Conservation (phyloP, 2,797 vertebrate species). For the Mus minutoides region DNA sequence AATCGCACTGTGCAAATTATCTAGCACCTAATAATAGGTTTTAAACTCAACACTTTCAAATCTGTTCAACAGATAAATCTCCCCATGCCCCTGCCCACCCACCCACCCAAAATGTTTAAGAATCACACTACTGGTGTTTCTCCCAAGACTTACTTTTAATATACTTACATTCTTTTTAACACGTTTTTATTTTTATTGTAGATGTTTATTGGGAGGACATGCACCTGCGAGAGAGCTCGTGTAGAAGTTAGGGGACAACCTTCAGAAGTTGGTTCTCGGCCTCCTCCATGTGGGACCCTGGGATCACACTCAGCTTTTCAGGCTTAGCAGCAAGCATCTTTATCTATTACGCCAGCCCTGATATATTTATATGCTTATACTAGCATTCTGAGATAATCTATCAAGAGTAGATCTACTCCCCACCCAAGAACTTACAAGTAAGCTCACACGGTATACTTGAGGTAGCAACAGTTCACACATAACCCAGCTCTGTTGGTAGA, state of each 20-base stretch:
- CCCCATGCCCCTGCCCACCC: neutral
- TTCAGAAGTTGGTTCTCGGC: neutral
- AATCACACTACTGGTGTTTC: neutral
- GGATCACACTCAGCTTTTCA: neutral
- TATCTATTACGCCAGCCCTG: neutral
- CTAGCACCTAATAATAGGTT: slow-evolving; percentile 19
- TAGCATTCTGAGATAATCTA: neutral
- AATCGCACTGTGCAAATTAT: slow-evolving; percentile 49
- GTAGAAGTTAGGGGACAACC: neutral
- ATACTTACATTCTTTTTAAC: neutral
- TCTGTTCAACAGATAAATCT: neutral
- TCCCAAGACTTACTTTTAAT: neutral
- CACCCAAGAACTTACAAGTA: neutral
- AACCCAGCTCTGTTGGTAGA: neutral
- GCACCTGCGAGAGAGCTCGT: neutral
- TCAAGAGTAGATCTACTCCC: neutral
- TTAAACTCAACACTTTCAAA: slow-evolving; percentile 18
- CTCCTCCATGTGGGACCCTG: neutral
- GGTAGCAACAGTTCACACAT: neutral
- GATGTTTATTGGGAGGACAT: neutral
- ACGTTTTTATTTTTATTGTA: neutral
- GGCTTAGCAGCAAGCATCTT: neutral
- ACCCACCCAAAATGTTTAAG: neutral
- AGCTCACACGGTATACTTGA: neutral
- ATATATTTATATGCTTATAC: neutral